phyloP scores from a whole-genome alignment of 2,113 vertebrate species.

The Thamnaconus septentrionalis region DNA sequence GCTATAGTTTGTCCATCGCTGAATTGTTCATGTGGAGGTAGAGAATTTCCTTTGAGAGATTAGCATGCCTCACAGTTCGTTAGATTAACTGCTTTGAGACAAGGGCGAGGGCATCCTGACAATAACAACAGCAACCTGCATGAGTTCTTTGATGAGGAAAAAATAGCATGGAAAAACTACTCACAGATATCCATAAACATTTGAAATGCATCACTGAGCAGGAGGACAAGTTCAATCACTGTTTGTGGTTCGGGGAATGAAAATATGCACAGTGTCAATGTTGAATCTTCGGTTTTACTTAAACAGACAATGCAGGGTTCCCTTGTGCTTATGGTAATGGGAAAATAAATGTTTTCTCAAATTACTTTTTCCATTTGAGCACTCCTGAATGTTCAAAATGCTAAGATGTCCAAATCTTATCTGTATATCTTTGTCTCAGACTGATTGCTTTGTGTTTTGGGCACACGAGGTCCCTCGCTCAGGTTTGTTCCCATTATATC shows the following conservation, averaged over 20 bases:
- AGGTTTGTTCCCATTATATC: too few relatives aligned
- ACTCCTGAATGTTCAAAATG: too few relatives aligned
- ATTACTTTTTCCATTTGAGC: background rate
- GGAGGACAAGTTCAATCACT: background rate
- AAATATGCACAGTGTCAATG: too few relatives aligned
- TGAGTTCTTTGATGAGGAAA: conserved; percentile 48
- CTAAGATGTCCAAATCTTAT: too few relatives aligned
- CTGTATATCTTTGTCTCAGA: too few relatives aligned
- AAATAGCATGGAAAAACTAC: conserved; percentile 34
- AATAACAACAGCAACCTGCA: conserved; percentile 27
- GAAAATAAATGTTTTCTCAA: background rate
- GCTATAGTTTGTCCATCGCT: conserved; percentile 60
- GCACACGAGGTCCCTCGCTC: too few relatives aligned
- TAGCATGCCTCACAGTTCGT: conserved; percentile 64
- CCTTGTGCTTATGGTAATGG: background rate
- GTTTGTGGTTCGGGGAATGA: conserved; percentile 5
- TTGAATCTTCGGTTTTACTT: conserved; percentile 4
- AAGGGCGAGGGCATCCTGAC: conserved; percentile 11
- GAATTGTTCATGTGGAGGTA: conserved; percentile 70
- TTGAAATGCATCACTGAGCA: conserved; percentile 13
- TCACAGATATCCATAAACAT: conserved; percentile 34
- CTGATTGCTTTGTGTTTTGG: too few relatives aligned
- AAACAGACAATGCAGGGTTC: background rate
- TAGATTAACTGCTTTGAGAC: conserved; percentile 38
- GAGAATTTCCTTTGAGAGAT: conserved; percentile 64